Evolutionary conservation across 2,113 vertebrate species (phyloP), one percentile per base, ranked within the genome.

Genomic region (Hippocampus guttulatus): DNA sequence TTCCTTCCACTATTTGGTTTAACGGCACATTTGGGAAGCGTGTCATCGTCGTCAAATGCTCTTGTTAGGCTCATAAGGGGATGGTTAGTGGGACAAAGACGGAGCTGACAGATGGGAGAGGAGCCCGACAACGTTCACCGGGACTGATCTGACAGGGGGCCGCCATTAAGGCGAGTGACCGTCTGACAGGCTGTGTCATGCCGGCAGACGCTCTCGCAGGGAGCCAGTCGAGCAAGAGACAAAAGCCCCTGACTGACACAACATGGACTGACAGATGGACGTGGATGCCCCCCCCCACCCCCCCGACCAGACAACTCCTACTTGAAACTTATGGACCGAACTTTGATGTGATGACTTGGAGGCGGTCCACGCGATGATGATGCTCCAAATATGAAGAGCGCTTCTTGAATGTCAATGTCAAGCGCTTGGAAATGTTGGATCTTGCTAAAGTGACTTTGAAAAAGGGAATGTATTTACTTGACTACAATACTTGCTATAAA

Each of bases 101-200:
- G 76, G 27, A 72, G 64, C 77, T 86, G 88, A 87, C 81, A 81
- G 85, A 85, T 47, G 14, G 33, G 76, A 64, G 79, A 66, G 68
- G 78, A 78, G 63, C 67, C 71, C 64, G 71, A 62, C 64, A 77
- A 85, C 80, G 72, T 84, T 76, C 79, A 84, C 71, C 66, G 57
- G 70, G 77, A 80, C 68, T 80, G 79, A 87, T 82, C 65, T 84
- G 83, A 87, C 85, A 82, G 84, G 54, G 33, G 70, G 51, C 73
- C 15, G 12, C 84, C 77, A 86, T 83, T 85, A 82, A 88, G 66
- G 78, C 64, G 30, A 33, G 27, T 70, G 82, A 76, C 75, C 78
- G 71, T 73, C 80, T 83, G 85, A 89, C 78, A 83, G 74, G 75
- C 57, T 69, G 81, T 84, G 86, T 80, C 76, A 78, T 62, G 67